These are phyloP conservation scores for Intellagama lesueurii DNA, from an alignment of 2,797 vertebrate genomes.

Conservation along the genomic window DNA sequence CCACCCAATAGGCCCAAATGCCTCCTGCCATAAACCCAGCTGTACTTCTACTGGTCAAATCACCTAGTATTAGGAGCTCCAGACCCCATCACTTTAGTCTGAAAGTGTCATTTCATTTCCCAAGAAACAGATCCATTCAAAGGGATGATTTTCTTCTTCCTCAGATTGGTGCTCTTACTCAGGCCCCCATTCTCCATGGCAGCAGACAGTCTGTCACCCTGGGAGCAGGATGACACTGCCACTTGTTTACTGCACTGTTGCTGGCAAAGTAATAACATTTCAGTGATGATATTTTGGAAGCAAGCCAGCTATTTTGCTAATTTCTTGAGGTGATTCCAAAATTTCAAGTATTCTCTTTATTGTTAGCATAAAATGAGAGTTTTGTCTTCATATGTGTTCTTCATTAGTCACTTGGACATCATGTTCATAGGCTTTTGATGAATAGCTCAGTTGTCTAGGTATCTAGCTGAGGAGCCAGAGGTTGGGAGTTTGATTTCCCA, in stretches of 20 bases:
- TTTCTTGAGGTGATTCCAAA: neutral
- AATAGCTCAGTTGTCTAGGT: neutral
- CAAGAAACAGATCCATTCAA: neutral
- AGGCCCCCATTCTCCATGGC: too few species aligned
- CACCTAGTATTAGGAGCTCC: neutral
- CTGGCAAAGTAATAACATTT: constrained; percentile 39
- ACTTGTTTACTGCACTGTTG: too few species aligned
- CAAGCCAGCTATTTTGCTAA: neutral
- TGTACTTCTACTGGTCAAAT: neutral
- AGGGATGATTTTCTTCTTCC: neutral
- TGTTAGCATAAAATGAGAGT: constrained; percentile 56
- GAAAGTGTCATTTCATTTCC: neutral
- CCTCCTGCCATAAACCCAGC: neutral
- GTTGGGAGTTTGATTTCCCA: too few species aligned
- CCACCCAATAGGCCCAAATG: neutral
- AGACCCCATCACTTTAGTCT: neutral
- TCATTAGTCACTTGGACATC: constrained; percentile 34
- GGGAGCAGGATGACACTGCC: neutral
- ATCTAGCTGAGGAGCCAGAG: too few species aligned
- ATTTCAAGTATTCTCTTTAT: constrained; percentile 44
- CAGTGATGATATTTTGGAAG: neutral
- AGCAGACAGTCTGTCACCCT: neutral
- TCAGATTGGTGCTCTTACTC: neutral
- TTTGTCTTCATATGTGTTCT: constrained; percentile 31
- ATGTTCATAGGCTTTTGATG: neutral